A percentile compares a stretch with the other conserved stretches of the same genome.
Conservation (phyloP, 2,113 vertebrate genomes). For the Syngnathus scovelli region DNA sequence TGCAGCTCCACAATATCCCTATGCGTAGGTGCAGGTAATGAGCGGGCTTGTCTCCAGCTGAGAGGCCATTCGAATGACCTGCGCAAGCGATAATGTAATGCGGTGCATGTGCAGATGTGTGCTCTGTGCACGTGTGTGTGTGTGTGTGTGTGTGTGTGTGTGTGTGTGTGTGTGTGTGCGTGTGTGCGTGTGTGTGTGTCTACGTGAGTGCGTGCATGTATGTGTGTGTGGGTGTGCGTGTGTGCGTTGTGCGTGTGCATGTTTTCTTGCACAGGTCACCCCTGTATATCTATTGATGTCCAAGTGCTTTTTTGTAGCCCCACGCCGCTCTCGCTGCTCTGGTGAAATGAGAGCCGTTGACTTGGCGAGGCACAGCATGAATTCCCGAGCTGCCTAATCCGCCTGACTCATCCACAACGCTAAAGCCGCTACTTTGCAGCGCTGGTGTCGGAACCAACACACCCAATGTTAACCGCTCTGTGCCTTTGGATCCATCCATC, state of each 20-base stretch:
- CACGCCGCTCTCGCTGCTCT: conserved; percentile 30
- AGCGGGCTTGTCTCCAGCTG: conserved; percentile 8
- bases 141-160: conserved; percentile 5
- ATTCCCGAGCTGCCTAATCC: conserved; percentile 54
- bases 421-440: conserved; percentile 32
- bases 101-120: conserved; percentile 4
- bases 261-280: conserved; percentile 20
- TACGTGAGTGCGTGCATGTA: not conserved
- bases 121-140: conserved; percentile 14
- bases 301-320: conserved; percentile 28
- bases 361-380: conserved; percentile 41
- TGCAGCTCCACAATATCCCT: not conserved
- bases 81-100: conserved; percentile 15
- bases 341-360: conserved; percentile 44
- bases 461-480: conserved; percentile 27
- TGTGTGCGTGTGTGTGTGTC: conserved; percentile 11
- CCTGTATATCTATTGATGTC: conserved; percentile 20
- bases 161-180: conserved; percentile 5
- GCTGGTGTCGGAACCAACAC: conserved; percentile 13
- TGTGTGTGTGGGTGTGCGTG: conserved; percentile 12
- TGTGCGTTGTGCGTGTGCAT: not conserved
- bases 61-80: conserved; percentile 30
- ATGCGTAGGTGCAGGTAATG: conserved; percentile 1
- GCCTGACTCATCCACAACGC: conserved; percentile 62
- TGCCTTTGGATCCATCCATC: too few relatives aligned